Evolutionary conservation across 2,113 vertebrate genomes (phyloP).

Genomic region (Nycticryphes semicollaris): DNA sequence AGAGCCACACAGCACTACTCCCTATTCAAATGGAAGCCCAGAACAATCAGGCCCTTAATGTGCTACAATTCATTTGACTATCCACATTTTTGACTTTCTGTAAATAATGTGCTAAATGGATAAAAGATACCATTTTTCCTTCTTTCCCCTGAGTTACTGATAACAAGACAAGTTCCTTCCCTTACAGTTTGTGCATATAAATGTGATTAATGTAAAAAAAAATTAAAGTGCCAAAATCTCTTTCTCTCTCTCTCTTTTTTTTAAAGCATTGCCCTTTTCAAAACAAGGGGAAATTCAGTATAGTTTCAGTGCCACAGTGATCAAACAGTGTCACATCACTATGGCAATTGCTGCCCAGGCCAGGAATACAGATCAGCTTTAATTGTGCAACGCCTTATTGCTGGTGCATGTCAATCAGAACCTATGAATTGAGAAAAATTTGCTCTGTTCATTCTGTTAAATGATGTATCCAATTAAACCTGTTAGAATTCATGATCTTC

Average conservation of each 20-base stretch:
- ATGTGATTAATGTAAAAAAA: constrained; percentile 67
- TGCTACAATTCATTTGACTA: constrained; percentile 37
- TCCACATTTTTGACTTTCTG: constrained; percentile 40
- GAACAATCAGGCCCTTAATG: neutral
- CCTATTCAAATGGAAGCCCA: neutral
- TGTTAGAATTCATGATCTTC: constrained; percentile 99
- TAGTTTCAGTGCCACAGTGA: constrained; percentile 87
- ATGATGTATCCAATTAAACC: constrained; percentile 99
- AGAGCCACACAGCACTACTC: neutral
- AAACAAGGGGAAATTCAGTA: constrained; percentile 93
- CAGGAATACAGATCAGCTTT: constrained; percentile 98
- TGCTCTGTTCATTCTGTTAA: constrained; percentile 99
- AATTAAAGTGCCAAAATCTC: constrained; percentile 61
- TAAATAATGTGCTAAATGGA: constrained; percentile 61
- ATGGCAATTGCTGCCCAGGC: constrained; percentile 94
- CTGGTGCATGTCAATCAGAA: constrained; percentile 99
- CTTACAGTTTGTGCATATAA: constrained; percentile 69
- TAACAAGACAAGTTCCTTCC: constrained; percentile 66
- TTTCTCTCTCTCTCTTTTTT: constrained; percentile 65
- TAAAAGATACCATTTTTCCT: constrained; percentile 64
- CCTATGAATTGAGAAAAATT: constrained; percentile 99
- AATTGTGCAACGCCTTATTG: constrained; percentile 99
- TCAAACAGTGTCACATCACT: constrained; percentile 92
- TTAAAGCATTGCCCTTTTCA: constrained; percentile 85
- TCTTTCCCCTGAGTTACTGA: constrained; percentile 59